A percentile compares a stretch with the other conserved stretches of the same genome.
phyloP scores from a whole-genome alignment of 2,797 vertebrate genomes.

The Carapus acus region DNA sequence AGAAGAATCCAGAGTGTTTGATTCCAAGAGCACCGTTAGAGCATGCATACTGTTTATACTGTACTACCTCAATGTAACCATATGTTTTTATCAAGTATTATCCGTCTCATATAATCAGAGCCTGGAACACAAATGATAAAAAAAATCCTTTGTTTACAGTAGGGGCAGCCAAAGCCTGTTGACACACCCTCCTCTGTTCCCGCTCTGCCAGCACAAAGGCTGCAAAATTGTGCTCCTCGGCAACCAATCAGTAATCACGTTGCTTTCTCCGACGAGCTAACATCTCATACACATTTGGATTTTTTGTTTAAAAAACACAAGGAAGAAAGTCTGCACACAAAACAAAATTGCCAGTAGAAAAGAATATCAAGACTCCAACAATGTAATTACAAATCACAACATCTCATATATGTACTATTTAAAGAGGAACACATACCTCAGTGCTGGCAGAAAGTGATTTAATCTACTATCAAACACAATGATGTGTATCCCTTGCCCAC shows the following conservation, averaged over 20 bases:
- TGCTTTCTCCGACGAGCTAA: slow-evolving; percentile 22
- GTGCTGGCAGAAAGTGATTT: slow-evolving; percentile 21
- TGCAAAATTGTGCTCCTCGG: slow-evolving; percentile 30
- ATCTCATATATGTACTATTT: not conserved
- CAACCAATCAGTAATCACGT: slow-evolving; percentile 60
- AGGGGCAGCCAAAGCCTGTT: slow-evolving; percentile 45
- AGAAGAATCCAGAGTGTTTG: slow-evolving; percentile 34
- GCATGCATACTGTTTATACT: not conserved
- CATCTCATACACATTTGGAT: slow-evolving; percentile 31
- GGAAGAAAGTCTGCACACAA: slow-evolving; percentile 27
- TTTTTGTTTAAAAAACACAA: slow-evolving; percentile 12
- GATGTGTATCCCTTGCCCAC: slow-evolving; percentile 41
- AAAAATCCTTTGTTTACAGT: slow-evolving; percentile 60
- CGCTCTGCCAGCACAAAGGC: slow-evolving; percentile 52
- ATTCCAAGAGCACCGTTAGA: slow-evolving; percentile 22
- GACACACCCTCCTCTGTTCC: slow-evolving; percentile 64
- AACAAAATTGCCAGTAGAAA: slow-evolving; percentile 1
- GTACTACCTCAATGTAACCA: not conserved
- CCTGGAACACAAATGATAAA: not conserved
- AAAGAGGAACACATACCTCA: slow-evolving; percentile 51
- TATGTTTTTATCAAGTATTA: slow-evolving; percentile 5
- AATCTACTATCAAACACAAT: slow-evolving; percentile 12
- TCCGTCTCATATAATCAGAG: not conserved
- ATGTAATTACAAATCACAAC: not conserved
- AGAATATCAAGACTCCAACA: not conserved